Base-by-base conservation (phyloP, 2,113 vertebrate species). In the Mola mola region DNA sequence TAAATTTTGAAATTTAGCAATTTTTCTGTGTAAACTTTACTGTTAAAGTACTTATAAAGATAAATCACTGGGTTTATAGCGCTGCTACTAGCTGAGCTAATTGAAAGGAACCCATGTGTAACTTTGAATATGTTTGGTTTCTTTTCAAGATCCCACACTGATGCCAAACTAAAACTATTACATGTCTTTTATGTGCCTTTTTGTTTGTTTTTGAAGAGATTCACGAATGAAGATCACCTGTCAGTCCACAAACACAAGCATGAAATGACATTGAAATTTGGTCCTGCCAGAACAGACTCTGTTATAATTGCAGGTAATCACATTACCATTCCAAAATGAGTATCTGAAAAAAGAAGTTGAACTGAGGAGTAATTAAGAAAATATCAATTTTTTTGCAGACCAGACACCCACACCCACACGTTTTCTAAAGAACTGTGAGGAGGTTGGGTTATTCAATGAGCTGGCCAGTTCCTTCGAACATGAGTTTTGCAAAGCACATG, bases 191-290 rank as follows among this genome's bases (percentile, higher is more conserved):
- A 4, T 44, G 2, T 24, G 1, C 9, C 13, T 46, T 29, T 38
- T 6, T 58, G n/a, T 68, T 29, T 2, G 51, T 24, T 38, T 29
- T 81, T 53, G 92, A 6, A 98, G 97, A 93, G 96, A 88, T 99
- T 99, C 85, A 99, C 97, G 73, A 99, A 99, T 72, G 97, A 99
- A 92, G 97, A 99, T 88, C 97, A 99, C 89, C 92, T 99, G 85
- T 95, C 97, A 13, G 97, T 99, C 71, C 97, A 99, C 86, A 98
- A 95, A 91, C 97, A 98, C 92, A 99, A 99, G 81, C 97, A 99
- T 78, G 96, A 99, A 92, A 97, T 99, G 96, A 99, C 96, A 36
- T 87, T 99, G 85, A 99, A 98, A 85, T 98, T 99, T 83, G 97
- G 97, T 83, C 96, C 97, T n/a, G 92, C 96, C 38, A 92, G 96